Base-by-base conservation (phyloP, 1,140 invertebrate genomes). In the Ips typographus region DNA sequence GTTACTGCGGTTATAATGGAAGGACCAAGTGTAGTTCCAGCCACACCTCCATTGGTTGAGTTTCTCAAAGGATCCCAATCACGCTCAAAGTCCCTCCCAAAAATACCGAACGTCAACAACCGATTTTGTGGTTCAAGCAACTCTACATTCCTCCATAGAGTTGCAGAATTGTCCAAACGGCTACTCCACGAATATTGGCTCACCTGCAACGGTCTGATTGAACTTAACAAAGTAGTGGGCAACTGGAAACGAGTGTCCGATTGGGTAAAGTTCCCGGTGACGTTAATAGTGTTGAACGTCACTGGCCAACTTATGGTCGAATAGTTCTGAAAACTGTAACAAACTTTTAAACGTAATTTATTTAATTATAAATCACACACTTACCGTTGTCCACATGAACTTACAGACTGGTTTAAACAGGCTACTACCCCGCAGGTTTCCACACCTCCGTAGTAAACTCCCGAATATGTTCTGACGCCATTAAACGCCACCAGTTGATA, bases 391-490 rank as follows among this genome's bases (percentile, higher is more conserved):
- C 76, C 79, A 75, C 83, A 85, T 40, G 78, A 79, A 1, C 74
- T 69, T 37, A 82, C 73, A 53, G 79, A 79, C 6, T 80, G 68
- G 39, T 82, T 80, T 2, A 72, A 73, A 70, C 85, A 86, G 3
- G 82, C 80, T 22, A 85, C 77, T 0, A 86, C 51, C 2, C 79
- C 79, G 62, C 86, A 87, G 40, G 78, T 74, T 72, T 86, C 82
- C 0, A 82, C 65, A 0, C 83, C 82, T 7, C 82, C 82, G 41
- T 82, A 77, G 2, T 75, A 77, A 1, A 75, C 38, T 2, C 76
- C 75, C 38, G 71, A 65, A 61, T 80, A 81, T 2, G 77, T 74
- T 5, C 83, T 79, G 0, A 81, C 70, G 0, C 85, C 86, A 43
- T 82, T 80, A 68, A 82, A 86, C 2, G 80, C 83, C 0, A 82